Conservation (phyloP, 2,113 vertebrate species). For the Clarias macrocephalus region DNA sequence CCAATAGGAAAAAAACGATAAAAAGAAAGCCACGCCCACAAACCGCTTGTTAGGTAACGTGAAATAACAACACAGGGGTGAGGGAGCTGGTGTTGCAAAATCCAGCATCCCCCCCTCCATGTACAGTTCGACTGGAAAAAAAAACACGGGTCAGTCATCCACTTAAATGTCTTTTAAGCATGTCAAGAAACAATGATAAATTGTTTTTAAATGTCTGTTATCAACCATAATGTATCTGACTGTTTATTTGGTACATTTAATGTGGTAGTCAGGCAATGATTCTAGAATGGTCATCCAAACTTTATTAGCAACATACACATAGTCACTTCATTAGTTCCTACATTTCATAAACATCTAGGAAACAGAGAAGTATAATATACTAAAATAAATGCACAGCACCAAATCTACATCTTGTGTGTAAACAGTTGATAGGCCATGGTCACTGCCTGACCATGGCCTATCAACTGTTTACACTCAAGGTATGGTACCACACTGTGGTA, state of each 20-base stretch:
- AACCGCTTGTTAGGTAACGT: background rate
- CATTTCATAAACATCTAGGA: background rate
- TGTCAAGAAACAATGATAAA: background rate
- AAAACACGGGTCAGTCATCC: background rate
- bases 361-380: background rate
- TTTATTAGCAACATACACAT: background rate
- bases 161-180: background rate
- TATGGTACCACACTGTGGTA: too few species aligned
- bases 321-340: background rate
- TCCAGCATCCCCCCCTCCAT: background rate
- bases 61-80: slow-evolving; percentile 13
- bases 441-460: background rate
- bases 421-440: background rate
- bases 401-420: background rate
- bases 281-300: background rate
- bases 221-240: background rate
- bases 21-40: slow-evolving; percentile 43
- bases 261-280: background rate
- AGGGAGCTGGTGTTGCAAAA: background rate
- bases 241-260: background rate
- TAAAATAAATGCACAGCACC: too few species aligned
- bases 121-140: background rate
- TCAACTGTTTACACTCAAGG: too few species aligned
- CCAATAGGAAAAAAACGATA: slow-evolving; percentile 34
- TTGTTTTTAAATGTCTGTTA: background rate